phyloP scores from a whole-genome alignment of 2,113 vertebrate species.

The Tinamus guttatus region DNA sequence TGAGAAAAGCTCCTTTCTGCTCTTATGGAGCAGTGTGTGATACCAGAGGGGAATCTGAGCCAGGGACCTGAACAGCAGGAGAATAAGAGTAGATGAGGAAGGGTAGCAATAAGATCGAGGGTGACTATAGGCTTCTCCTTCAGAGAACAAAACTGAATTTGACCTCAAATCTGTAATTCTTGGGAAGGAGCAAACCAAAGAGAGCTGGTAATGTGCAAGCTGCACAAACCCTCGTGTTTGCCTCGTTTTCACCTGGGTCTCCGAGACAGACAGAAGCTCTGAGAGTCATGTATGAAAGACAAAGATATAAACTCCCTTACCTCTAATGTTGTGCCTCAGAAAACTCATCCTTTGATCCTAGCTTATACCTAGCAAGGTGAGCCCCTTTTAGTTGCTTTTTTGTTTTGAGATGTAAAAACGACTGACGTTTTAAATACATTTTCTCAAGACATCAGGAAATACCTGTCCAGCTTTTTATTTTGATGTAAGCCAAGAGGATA shows the following conservation, averaged over 20 bases:
- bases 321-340: not conserved
- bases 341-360: not conserved
- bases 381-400: not conserved
- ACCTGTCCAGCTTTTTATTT: not conserved
- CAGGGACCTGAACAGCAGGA: not conserved
- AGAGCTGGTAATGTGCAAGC: not conserved
- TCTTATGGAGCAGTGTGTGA: not conserved
- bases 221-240: accelerated
- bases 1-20: not conserved
- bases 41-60: accelerated
- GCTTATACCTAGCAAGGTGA: not conserved
- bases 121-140: not conserved
- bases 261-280: not conserved
- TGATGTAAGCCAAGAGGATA: not conserved
- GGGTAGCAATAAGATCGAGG: not conserved
- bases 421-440: not conserved
- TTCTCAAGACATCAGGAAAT: not conserved
- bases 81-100: not conserved
- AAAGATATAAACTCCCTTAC: not conserved
- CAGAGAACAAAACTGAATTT: not conserved
- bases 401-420: not conserved
- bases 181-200: not conserved
- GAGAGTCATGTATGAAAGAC: not conserved
- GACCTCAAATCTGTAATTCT: not conserved
- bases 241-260: not conserved